These are phyloP conservation scores for Sebastes kiyomatsui DNA, from an alignment of 2,797 vertebrate species.

Conservation along the genomic window DNA sequence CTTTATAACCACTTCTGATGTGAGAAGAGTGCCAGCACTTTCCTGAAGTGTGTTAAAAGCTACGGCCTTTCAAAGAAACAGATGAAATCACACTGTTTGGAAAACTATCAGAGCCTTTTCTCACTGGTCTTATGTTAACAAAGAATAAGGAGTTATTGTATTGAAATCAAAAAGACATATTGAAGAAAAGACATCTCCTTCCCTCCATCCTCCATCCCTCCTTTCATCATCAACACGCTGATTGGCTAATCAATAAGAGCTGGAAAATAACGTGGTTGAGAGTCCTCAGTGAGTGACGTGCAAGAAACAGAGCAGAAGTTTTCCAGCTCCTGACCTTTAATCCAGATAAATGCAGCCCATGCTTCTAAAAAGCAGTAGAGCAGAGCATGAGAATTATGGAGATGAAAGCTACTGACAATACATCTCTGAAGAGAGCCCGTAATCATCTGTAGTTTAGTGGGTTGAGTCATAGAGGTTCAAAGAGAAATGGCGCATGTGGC, in stretches of 20 bases:
- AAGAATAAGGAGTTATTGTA: background rate
- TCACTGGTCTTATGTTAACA: background rate
- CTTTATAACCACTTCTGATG: background rate
- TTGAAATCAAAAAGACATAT: background rate
- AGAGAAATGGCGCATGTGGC: background rate
- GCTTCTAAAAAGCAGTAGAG: constrained; percentile 9
- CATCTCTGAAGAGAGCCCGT: background rate
- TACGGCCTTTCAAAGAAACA: background rate
- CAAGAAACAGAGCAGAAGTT: constrained; percentile 31
- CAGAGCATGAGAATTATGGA: background rate
- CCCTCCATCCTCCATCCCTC: background rate
- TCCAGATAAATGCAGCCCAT: constrained; percentile 14
- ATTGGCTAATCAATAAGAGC: constrained; percentile 29
- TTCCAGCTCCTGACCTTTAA: constrained; percentile 14
- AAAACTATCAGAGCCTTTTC: background rate
- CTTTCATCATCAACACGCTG: background rate
- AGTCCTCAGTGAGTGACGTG: background rate
- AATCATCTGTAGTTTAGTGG: constrained; percentile 6
- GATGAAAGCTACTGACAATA: constrained; percentile 39
- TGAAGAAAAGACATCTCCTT: background rate
- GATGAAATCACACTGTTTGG: background rate
- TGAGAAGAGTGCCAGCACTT: background rate
- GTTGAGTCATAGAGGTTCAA: constrained; percentile 19
- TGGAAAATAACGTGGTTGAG: constrained; percentile 3
- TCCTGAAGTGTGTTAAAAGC: background rate